Base-by-base conservation (phyloP, 2,888 invertebrate species). In the Corythucha ciliata region DNA sequence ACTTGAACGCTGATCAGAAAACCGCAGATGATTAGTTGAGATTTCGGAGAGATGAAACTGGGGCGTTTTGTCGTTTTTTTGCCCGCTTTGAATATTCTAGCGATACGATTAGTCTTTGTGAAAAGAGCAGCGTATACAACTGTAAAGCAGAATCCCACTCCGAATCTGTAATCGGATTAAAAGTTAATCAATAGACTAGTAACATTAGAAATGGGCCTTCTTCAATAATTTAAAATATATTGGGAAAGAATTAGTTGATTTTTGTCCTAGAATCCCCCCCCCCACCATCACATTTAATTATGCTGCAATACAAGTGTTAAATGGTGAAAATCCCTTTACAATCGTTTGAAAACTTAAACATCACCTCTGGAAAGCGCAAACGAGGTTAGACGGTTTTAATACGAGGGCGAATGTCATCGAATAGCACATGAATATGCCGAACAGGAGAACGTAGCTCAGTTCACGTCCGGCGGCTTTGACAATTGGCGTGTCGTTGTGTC, bases 101-200 rank as follows among this genome's bases (percentile, higher is more conserved):
- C 85, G 58, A 98, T 98, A 47, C 97, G 75, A 72, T 96, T 97
- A 10, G 97, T 97, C 75, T 97, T 97, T 42, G 97, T 97, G 48
- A 97, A 76, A 24, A 98, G 74, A 1, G 97, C 92, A 0, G 93
- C 93, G 72, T 97, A 97, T 33, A 98, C 92, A 40, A 97, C 86
- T 1, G 94, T 90, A 72, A 98, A 97, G 65, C 93, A 91, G 68
- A 96, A 86, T 3, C 92, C 93, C 0, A 92, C 85, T n/a, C 83
- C 79, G 62, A 87, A 87, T 66, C 87, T 87, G 64, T 29, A 64
- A 65, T 37, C 26, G 16, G 4, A 10, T n/a, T n/a, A n/a, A n/a
- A n/a, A n/a, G n/a, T n/a, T n/a, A n/a, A n/a, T n/a, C n/a, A n/a
- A n/a, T n/a, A n/a, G n/a, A n/a, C n/a, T n/a, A n/a, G n/a, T n/a